Evolutionary conservation across 2,797 vertebrate genomes (phyloP), one percentile per base, ranked within the genome.

Genomic region (Tiaroga cobitis): DNA sequence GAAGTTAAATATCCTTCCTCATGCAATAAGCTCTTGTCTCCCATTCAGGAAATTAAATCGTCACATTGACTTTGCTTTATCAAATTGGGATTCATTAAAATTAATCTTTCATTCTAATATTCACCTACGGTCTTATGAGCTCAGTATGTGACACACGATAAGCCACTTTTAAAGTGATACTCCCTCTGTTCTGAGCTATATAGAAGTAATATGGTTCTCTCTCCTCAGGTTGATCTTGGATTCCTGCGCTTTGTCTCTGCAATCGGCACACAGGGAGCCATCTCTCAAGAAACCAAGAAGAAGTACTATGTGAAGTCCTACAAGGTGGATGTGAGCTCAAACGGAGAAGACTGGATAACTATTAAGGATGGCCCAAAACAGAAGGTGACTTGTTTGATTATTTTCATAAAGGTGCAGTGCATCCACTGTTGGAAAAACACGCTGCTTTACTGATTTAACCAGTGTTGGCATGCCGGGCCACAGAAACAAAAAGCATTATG

Each of bases 301-400:
- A 94, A 94, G 88, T 99, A 99, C 90, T 99, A 94, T 0, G 92
- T 99, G 91, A 97, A 96, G 91, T 93, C 96, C 2, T 99, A 99
- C 91, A 98, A 97, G 61, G 95, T 99, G 61, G 98, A 99, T 11
- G 95, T 99, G 82, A 99, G 98, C 93, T 98, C 97, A 77, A 99
- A 99, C 0, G 98, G 98, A 77, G 98, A 99, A 87, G 98, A 99
- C 93, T 99, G 98, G 98, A 97, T 99, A 93, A 97, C 97, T 29
- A 87, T 99, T 89, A 99, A 99, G 90, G 98, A 99, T 84, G 97
- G 96, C 89, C 96, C 96, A 82, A 99, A 97, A 83, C 96, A 97
- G 91, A 95, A 97, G 89, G 98, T 99, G 94, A 91, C 92, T 82
- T 21, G 34, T 59, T 67, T 61, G 6, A 49, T 32, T 51, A 1